phyloP scores from a whole-genome alignment of 2,797 vertebrate genomes.

The Syngnathus rostellatus region DNA sequence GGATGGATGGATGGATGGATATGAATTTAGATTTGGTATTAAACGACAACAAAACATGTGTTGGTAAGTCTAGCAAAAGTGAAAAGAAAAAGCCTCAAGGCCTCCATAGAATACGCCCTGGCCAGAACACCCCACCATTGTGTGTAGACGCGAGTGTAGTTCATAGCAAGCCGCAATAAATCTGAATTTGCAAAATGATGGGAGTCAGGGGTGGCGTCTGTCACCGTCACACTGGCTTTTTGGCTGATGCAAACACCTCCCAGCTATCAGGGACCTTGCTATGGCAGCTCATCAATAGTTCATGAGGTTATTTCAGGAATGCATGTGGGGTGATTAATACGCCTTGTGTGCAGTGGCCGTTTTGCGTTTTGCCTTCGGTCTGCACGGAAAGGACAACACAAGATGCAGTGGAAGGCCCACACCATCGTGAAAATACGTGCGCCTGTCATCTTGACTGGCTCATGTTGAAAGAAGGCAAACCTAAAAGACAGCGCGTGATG shows the following conservation, averaged over 20 bases:
- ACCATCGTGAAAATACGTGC: neutral
- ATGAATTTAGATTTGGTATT: neutral
- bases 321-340: constrained; percentile 1
- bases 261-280: constrained; percentile 16
- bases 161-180: constrained; percentile 32
- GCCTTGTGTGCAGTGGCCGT: neutral
- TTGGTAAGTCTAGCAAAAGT: neutral
- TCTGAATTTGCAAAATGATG: constrained; percentile 35
- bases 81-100: neutral
- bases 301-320: constrained; percentile 14
- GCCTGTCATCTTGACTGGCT: constrained; percentile 8
- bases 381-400: neutral
- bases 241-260: constrained; percentile 3
- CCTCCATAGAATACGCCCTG: neutral
- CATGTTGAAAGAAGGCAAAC: constrained; percentile 33
- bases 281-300: constrained; percentile 27
- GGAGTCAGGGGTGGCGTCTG: constrained; percentile 23
- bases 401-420: neutral
- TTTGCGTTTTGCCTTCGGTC: neutral
- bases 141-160: neutral
- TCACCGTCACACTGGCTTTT: constrained; percentile 6
- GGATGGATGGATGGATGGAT: neutral
- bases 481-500: constrained; percentile 49
- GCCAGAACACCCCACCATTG: neutral
- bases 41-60: neutral